phyloP scores from a whole-genome alignment of 2,113 vertebrate species.

The Strigops habroptila region DNA sequence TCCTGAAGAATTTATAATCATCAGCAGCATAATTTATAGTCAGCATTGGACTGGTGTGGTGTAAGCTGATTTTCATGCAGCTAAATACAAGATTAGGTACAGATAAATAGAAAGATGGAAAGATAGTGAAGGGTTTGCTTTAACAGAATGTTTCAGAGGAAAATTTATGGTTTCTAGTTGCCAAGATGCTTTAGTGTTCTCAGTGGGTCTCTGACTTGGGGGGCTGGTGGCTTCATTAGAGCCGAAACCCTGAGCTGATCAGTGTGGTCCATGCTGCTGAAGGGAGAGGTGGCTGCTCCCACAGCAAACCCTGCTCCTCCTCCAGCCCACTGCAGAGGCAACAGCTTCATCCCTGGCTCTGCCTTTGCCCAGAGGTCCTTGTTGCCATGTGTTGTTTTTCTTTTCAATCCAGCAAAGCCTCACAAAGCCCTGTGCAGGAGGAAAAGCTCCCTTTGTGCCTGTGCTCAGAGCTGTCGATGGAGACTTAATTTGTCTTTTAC shows the following conservation, averaged over 20 bases:
- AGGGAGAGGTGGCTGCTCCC: not conserved
- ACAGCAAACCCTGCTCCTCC: not conserved
- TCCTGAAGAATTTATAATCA: not conserved
- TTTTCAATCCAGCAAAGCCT: not conserved
- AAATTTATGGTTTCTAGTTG: not conserved
- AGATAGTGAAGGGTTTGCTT: not conserved
- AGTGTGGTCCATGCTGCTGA: fast-evolving
- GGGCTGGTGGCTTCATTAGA: not conserved
- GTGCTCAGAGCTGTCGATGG: not conserved
- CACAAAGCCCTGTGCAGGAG: not conserved
- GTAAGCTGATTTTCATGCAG: not conserved
- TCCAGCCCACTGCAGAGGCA: not conserved
- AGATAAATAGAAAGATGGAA: not conserved
- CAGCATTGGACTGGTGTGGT: not conserved
- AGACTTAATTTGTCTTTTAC: not conserved
- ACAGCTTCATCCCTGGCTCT: not conserved
- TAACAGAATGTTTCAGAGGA: not conserved
- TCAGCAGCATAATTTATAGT: not conserved
- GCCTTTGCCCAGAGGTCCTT: not conserved
- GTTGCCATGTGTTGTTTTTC: not conserved
- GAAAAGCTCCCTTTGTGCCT: not conserved
- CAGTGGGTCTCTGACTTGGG: not conserved
- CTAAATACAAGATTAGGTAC: not conserved
- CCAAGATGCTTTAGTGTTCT: not conserved
- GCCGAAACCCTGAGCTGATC: not conserved